These are phyloP conservation scores for Ormyrus labotus DNA, from an alignment of 2,888 invertebrate species.

Conservation along the genomic window DNA sequence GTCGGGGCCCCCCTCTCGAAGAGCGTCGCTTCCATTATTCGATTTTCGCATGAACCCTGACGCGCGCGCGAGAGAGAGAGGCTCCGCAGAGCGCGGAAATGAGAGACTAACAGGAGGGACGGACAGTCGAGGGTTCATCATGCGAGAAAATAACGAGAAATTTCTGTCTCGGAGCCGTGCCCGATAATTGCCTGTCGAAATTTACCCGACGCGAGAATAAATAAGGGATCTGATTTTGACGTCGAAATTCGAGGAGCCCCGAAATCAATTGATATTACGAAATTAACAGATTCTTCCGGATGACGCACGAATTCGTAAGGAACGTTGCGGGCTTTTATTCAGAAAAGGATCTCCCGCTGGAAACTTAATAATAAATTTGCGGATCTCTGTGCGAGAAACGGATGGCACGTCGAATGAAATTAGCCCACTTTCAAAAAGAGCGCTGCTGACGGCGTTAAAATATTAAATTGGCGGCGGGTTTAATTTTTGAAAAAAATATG, in stretches of 20 bases:
- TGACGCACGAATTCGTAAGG: too few relatives aligned
- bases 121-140: background rate
- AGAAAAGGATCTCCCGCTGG: too few relatives aligned
- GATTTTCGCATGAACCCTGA: constrained; percentile 31
- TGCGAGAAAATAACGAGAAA: constrained; percentile 31
- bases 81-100: constrained; percentile 16
- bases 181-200: constrained; percentile 32
- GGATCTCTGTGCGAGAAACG: too few relatives aligned
- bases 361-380: too few relatives aligned
- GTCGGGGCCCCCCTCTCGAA: background rate
- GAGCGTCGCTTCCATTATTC: constrained; percentile 16
- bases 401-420: background rate
- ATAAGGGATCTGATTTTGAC: background rate
- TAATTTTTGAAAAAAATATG: background rate
- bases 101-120: background rate
- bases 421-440: background rate
- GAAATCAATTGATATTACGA: too few relatives aligned
- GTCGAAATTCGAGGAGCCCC: too few relatives aligned
- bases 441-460: background rate
- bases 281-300: too few relatives aligned
- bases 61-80: background rate
- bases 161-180: background rate
- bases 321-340: too few relatives aligned
- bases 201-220: constrained; percentile 7
- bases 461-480: background rate